phyloP scores from a whole-genome alignment of 92 coral and sea anemone genomes.

The Palythoa grandiflora region DNA sequence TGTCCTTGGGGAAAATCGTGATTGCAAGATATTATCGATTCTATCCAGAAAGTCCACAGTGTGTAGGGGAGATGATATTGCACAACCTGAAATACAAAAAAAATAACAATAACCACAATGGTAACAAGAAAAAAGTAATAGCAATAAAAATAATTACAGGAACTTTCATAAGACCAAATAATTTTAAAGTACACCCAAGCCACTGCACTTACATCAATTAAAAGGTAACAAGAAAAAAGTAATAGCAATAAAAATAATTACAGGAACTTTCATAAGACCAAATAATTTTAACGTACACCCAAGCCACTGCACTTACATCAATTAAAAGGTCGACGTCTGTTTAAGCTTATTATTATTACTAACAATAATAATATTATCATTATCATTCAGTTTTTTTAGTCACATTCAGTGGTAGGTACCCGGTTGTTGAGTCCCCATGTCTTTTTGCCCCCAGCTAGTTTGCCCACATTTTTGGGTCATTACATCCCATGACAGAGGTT shows the following conservation, averaged over 20 bases:
- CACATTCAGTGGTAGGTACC: too few relatives aligned
- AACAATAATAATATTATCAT: too few relatives aligned
- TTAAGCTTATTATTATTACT: too few relatives aligned
- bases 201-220: too few relatives aligned
- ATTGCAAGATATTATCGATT: constrained; percentile 73
- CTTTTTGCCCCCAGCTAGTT: too few relatives aligned
- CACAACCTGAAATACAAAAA: constrained; percentile 60
- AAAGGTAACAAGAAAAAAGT: not conserved
- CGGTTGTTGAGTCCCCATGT: too few relatives aligned
- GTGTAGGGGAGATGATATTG: constrained; percentile 81
- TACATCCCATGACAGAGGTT: too few relatives aligned
- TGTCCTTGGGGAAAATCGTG: constrained; percentile 74
- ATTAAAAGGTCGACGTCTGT: too few relatives aligned
- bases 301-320: too few relatives aligned
- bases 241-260: not conserved
- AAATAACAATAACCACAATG: not conserved
- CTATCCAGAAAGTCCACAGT: constrained; percentile 80
- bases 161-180: not conserved
- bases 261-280: not conserved
- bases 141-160: not conserved
- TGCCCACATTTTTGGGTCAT: too few relatives aligned
- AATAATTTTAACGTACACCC: not conserved
- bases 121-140: not conserved
- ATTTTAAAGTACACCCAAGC: too few relatives aligned
- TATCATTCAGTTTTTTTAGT: too few relatives aligned